A percentile compares a stretch with the other conserved stretches of the same genome.
phyloP scores from a whole-genome alignment of 2,113 vertebrate species.

The Hypanus sabinus region DNA sequence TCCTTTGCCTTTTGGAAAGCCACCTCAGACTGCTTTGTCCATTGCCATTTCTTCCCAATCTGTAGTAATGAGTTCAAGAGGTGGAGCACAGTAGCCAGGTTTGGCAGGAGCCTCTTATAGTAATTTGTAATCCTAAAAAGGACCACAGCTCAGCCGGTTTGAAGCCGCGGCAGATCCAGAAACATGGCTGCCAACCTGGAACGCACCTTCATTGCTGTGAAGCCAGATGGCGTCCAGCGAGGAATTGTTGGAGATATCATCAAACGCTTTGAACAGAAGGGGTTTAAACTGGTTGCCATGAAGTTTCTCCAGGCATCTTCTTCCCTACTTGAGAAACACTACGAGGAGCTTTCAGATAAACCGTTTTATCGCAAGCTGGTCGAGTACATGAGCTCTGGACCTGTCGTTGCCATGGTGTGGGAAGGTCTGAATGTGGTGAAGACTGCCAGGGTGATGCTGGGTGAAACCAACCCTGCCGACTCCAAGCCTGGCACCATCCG shows the following conservation, averaged over 20 bases:
- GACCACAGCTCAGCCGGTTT: too few species aligned
- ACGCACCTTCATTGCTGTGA: constrained; percentile 82
- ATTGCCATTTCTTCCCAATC: too few species aligned
- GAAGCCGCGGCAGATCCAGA: too few species aligned
- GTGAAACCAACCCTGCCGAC: constrained; percentile 83
- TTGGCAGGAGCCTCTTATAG: too few species aligned
- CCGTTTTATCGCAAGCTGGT: constrained; percentile 75
- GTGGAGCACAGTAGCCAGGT: too few species aligned
- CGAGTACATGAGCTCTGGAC: constrained; percentile 79
- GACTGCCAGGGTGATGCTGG: constrained; percentile 84
- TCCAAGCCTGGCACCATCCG: constrained; percentile 92
- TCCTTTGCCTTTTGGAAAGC: too few species aligned
- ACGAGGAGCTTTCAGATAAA: constrained; percentile 71
- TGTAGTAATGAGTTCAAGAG: too few species aligned
- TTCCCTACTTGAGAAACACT: constrained; percentile 75
- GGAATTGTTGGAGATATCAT: constrained; percentile 76
- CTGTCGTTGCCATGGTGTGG: constrained; percentile 90
- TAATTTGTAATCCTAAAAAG: too few species aligned
- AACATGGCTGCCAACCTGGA: constrained; percentile 56
- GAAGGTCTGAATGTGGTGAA: constrained; percentile 84
- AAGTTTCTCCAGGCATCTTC: constrained; percentile 73
- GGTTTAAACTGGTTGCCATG: constrained; percentile 74
- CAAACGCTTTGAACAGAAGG: constrained; percentile 76
- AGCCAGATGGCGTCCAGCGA: constrained; percentile 83
- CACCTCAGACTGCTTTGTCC: too few species aligned